These are phyloP conservation scores for Melikaiella ostensackeni DNA, from an alignment of 2,888 invertebrate species.

Conservation along the genomic window DNA sequence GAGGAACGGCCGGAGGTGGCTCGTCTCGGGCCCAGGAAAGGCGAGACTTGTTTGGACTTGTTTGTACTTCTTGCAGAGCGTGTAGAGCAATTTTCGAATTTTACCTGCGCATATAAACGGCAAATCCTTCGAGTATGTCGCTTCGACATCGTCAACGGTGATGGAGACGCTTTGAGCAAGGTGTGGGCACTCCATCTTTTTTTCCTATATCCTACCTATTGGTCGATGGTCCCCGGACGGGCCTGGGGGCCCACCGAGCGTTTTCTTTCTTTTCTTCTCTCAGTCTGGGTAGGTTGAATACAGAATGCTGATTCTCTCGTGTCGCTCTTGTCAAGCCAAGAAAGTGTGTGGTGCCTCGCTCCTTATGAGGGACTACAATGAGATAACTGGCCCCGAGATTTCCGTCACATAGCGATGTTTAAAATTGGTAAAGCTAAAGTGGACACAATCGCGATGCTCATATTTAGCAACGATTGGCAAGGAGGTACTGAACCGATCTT, in stretches of 20 bases:
- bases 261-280: conserved; percentile 45
- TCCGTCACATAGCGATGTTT: conserved; percentile 65
- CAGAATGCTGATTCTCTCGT: neutral
- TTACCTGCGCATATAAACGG: conserved; percentile 82
- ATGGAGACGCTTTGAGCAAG: conserved; percentile 81
- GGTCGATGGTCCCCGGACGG: conserved; percentile 55
- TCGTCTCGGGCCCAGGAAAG: conserved; percentile 27
- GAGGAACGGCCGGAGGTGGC: conserved; percentile 69
- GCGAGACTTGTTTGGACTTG: conserved; percentile 26
- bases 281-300: conserved; percentile 32
- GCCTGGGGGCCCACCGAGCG: conserved; percentile 63
- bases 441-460: conserved; percentile 43
- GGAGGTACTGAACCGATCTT: conserved; percentile 26
- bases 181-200: conserved; percentile 84
- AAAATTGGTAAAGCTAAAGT: conserved; percentile 1
- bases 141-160: conserved; percentile 70
- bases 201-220: conserved; percentile 49
- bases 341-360: conserved; percentile 14
- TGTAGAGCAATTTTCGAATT: conserved; percentile 49
- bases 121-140: conserved; percentile 79
- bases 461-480: conserved; percentile 45
- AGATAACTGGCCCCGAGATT: conserved; percentile 60
- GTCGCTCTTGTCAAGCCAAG: neutral
- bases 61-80: conserved; percentile 13
- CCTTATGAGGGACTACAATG: conserved; percentile 43